A percentile compares a stretch with the other conserved stretches of the same genome.
Evolutionary conservation across 2,888 invertebrate species (phyloP).

Genomic region (Seira musarum): DNA sequence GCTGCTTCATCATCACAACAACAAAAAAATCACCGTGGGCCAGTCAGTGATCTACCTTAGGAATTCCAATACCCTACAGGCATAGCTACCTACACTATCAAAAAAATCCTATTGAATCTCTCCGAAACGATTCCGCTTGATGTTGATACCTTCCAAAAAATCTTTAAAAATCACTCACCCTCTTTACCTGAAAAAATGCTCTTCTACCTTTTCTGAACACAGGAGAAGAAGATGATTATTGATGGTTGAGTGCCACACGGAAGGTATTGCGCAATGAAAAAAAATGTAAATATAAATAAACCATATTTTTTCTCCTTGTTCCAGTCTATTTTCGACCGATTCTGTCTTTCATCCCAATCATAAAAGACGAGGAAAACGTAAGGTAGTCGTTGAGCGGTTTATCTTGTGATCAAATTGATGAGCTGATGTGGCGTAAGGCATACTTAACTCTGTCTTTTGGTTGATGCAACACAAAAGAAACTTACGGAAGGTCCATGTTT

Average conservation of each 20-base stretch:
- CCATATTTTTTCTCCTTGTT: background rate
- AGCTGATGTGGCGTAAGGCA: background rate
- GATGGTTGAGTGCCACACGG: no score
- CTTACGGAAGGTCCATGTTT: background rate
- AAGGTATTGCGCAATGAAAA: no score
- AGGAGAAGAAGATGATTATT: no score
- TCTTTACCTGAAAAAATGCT: background rate
- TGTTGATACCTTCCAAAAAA: background rate
- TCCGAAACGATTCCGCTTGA: background rate
- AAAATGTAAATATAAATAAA: background rate
- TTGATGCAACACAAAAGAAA: background rate
- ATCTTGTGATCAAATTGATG: background rate
- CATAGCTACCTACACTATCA: slow-evolving; percentile 11
- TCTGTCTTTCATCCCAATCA: background rate
- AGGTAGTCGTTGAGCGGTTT: background rate
- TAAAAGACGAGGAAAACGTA: background rate
- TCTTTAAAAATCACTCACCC: background rate
- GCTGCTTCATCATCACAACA: slow-evolving; percentile 8
- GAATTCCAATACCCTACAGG: slow-evolving; percentile 24
- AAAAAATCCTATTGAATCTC: background rate
- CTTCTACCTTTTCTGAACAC: background rate
- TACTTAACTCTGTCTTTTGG: background rate
- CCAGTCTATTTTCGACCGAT: background rate
- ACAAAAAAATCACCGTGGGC: background rate
- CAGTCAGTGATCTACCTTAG: slow-evolving; percentile 20